Evolutionary conservation across 1,140 invertebrate species (phyloP).

Genomic region (Nilaparvata lugens): DNA sequence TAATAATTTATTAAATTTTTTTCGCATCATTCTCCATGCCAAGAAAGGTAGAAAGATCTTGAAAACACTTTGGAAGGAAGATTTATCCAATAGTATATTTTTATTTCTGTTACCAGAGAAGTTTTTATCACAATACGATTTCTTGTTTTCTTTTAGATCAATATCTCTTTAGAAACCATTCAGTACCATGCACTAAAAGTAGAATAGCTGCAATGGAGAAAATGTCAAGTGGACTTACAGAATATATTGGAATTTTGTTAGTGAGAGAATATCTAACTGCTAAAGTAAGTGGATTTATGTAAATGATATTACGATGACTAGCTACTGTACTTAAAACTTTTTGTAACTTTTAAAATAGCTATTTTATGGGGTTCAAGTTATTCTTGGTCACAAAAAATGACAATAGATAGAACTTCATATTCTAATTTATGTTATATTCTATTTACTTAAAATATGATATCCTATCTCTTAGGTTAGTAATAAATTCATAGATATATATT

Average conservation of each 20-base stretch:
- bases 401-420: too few species aligned
- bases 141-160: background rate
- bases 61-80: background rate
- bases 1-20: background rate
- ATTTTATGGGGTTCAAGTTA: too few species aligned
- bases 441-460: too few species aligned
- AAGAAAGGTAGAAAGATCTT: background rate
- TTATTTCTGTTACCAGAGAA: background rate
- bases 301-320: too few species aligned
- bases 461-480: too few species aligned
- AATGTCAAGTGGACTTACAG: background rate
- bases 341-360: background rate
- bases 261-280: slow-evolving; percentile 23
- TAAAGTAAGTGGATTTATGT: slow-evolving; percentile 13
- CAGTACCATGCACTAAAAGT: slow-evolving; percentile 13
- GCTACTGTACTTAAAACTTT: too few species aligned
- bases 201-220: slow-evolving; percentile 1
- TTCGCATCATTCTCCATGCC: background rate
- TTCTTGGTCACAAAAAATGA: too few species aligned
- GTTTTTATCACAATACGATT: too few species aligned
- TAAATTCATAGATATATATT: too few species aligned
- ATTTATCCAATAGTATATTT: background rate
- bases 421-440: too few species aligned
- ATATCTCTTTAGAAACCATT: slow-evolving; percentile 10
- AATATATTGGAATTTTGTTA: slow-evolving; percentile 13